Conservation (phyloP, 2,888 invertebrate genomes). For the Apamea epomidion region DNA sequence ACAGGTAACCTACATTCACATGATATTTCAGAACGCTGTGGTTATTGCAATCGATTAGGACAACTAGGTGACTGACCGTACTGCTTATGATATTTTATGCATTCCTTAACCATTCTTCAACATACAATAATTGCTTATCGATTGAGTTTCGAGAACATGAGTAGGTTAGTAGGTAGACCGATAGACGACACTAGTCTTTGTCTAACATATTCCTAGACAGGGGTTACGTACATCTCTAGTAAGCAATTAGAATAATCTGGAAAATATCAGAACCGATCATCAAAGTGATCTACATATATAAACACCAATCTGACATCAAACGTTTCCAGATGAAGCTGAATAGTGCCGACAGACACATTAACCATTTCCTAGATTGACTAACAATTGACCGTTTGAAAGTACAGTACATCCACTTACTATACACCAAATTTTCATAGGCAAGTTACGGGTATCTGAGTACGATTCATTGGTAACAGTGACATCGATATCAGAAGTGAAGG, state of each 20-base stretch:
- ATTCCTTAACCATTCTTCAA: conserved; percentile 20
- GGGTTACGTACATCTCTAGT: background rate
- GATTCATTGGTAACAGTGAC: conserved; percentile 76
- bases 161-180: conserved; percentile 14
- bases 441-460: conserved; percentile 52
- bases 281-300: background rate
- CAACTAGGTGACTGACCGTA: conserved; percentile 54
- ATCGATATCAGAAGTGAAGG: conserved; percentile 84
- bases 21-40: conserved; percentile 13
- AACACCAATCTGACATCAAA: conserved; percentile 8
- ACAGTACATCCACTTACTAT: conserved; percentile 5
- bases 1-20: conserved; percentile 76
- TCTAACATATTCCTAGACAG: background rate
- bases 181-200: background rate
- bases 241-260: background rate
- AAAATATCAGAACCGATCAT: background rate
- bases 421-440: conserved; percentile 51
- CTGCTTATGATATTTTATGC: conserved; percentile 52
- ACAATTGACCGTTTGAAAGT: background rate
- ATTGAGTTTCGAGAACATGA: conserved; percentile 40
- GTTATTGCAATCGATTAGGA: conserved; percentile 43
- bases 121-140: conserved; percentile 41
- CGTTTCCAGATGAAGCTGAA: background rate
- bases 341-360: background rate
- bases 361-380: conserved; percentile 10